Base-by-base conservation (phyloP, 2,797 vertebrate genomes). In the Microhierax caerulescens region DNA sequence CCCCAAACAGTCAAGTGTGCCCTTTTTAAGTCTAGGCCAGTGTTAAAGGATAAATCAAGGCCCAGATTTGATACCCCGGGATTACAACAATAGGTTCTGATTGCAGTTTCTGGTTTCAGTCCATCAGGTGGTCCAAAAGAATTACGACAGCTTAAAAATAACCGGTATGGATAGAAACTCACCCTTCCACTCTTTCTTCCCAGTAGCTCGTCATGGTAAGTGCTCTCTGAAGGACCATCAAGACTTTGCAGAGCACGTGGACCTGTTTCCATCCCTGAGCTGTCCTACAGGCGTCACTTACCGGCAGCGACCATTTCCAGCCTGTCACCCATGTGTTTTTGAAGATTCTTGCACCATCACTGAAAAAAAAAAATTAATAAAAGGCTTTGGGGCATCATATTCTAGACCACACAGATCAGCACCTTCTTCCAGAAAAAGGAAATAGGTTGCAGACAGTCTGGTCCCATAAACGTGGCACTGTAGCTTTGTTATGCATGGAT, bases 401-500 rank as follows among this genome's bases (percentile, higher is more conserved):
- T 32, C 41, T 6, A 37, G 79, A 75, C 37, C 8, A 18, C 34
- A 18, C 11, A 59, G 13, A 83, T 60, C 69, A 91, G 36, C 25
- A 76, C 24, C 28, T 88, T 57, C 45, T 39, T 64, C 51, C 64
- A 67, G 59, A 32, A 34, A 36, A 61, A 51, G 37, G n/a, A 36
- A 57, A 32, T 8, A 34, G 25, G 19, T 19, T 25, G n/a, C 64
- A 77, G 16, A 4, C 17, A 5, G 2, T 14, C 32, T 30, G 39
- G 11, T 15, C 13, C 76, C 73, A 22, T 11, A 28, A 37, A 28
- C 32, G 14, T 6, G 61, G 72, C 57, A 4, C 54, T 32, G 47
- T 30, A n/a, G 9, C 23, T 18, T 72, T 22, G n/a, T 48, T 53
- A 1, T 1, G 13, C 7, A 0, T 13, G 63, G 67, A 24, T 10